A percentile compares a stretch with the other conserved stretches of the same genome.
phyloP scores from a whole-genome alignment of 1,140 invertebrate genomes.

The Philopotamus ludificatus region DNA sequence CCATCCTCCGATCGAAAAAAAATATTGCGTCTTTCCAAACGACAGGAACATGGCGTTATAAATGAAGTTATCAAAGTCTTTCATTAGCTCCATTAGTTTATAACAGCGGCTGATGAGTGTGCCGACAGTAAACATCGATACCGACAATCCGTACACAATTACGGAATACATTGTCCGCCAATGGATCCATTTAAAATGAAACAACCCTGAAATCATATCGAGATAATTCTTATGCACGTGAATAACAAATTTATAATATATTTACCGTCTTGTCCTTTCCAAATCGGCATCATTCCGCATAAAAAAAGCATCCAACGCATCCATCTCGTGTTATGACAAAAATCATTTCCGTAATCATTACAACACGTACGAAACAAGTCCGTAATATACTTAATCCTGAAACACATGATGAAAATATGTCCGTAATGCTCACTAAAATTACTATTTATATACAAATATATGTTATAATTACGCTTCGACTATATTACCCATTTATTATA shows the following conservation, averaged over 20 bases:
- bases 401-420: no score
- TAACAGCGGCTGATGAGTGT: constrained; percentile 19
- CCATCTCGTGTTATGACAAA: constrained; percentile 25
- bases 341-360: constrained; percentile 4
- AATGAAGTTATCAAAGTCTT: constrained; percentile 32
- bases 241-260: not conserved
- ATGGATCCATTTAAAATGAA: constrained; percentile 21
- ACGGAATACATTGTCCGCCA: constrained; percentile 27
- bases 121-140: constrained; percentile 7
- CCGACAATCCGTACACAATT: constrained; percentile 4
- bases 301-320: constrained; percentile 12
- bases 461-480: no score
- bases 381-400: no score
- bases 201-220: constrained; percentile 19
- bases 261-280: constrained; percentile 10
- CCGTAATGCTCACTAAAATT: no score
- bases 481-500: no score
- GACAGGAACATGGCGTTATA: constrained; percentile 36
- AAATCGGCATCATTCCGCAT: constrained; percentile 28
- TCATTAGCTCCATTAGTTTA: constrained; percentile 19
- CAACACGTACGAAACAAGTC: no score
- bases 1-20: constrained; percentile 30
- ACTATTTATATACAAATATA: no score
- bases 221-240: not conserved
- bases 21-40: constrained; percentile 35